These are phyloP conservation scores for Champsocephalus esox DNA, from an alignment of 2,797 vertebrate genomes.

Conservation along the genomic window DNA sequence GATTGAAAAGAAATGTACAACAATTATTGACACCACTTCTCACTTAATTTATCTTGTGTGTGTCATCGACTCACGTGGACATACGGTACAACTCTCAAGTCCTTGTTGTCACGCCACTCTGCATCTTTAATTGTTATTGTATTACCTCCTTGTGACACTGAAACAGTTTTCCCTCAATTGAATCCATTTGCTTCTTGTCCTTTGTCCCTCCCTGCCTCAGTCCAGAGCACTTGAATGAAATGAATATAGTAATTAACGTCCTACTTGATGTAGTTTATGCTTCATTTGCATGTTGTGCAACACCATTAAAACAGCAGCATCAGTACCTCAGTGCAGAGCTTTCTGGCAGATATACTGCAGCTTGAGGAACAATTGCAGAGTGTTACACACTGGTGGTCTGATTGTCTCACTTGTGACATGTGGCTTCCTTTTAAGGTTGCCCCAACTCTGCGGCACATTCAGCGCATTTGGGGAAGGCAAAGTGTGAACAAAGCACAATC, in stretches of 20 bases:
- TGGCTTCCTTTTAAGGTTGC: constrained; percentile 2
- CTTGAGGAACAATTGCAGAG: constrained; percentile 7
- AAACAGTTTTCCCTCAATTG: neutral
- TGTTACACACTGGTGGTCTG: neutral
- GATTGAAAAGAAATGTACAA: no score
- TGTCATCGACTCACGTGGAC: neutral
- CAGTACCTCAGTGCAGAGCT: neutral
- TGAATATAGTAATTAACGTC: neutral
- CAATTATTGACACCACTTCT: no score
- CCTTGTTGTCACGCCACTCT: no score
- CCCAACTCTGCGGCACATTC: constrained; percentile 8
- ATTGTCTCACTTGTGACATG: constrained; percentile 3
- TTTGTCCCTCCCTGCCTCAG: neutral
- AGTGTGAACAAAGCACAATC: neutral
- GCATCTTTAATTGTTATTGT: neutral
- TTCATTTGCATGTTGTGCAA: constrained; percentile 22
- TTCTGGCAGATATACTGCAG: neutral
- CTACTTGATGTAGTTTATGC: neutral
- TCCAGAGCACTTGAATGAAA: neutral
- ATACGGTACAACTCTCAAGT: no score
- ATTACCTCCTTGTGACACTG: neutral
- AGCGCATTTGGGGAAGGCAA: neutral
- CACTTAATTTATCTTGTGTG: no score
- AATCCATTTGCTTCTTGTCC: neutral
- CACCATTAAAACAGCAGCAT: constrained; percentile 4